These are phyloP conservation scores for Eptatretus burgeri DNA, from an alignment of 2,113 vertebrate genomes.

Conservation along the genomic window DNA sequence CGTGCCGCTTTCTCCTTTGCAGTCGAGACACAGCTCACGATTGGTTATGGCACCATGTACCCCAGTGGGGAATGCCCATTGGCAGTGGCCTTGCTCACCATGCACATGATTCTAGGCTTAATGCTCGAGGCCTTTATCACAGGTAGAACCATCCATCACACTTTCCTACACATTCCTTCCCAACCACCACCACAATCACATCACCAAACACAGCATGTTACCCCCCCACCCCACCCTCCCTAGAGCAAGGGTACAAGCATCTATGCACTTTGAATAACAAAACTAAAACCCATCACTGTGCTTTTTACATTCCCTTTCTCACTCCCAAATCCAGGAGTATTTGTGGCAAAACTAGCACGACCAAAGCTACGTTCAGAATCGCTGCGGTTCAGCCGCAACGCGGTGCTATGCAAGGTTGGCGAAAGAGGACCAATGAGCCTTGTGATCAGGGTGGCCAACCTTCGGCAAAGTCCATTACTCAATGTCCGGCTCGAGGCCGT, in stretches of 20 bases:
- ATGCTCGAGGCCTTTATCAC: constrained; percentile 93
- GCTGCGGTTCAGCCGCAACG: constrained; percentile 53
- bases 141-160: constrained; percentile 23
- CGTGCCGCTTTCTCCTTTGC: constrained; percentile 87
- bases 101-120: constrained; percentile 85
- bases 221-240: too few species aligned
- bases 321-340: constrained; percentile 34
- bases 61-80: constrained; percentile 76
- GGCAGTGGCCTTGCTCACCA: constrained; percentile 57
- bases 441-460: constrained; percentile 61
- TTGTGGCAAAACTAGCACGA: constrained; percentile 85
- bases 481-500: constrained; percentile 45
- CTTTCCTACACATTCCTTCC: too few species aligned
- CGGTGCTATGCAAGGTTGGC: constrained; percentile 32
- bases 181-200: too few species aligned
- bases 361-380: constrained; percentile 59
- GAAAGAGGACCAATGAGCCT: constrained; percentile 29
- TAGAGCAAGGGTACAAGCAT: too few species aligned
- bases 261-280: too few species aligned
- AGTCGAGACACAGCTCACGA: constrained; percentile 83
- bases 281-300: too few species aligned
- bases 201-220: too few species aligned
- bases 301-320: too few species aligned
- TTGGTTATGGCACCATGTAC: constrained; percentile 91
- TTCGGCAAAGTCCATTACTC: constrained; percentile 39